Evolutionary conservation across 1,140 invertebrate genomes (phyloP).

Genomic region (Heliconius himera): DNA sequence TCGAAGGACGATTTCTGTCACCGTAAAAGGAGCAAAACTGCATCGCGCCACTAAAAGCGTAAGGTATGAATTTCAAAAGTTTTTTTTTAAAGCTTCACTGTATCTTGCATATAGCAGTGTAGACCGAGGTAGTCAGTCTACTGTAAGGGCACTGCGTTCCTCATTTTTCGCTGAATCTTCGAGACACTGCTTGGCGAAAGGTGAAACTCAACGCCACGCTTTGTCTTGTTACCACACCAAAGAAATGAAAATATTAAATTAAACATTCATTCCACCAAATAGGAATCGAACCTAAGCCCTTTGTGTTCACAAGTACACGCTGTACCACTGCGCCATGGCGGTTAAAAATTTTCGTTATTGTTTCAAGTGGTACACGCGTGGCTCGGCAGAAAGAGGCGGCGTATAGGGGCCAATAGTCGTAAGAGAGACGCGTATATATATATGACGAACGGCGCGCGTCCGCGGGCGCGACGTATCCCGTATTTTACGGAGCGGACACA

Average conservation of each 20-base stretch:
- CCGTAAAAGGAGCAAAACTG: slow-evolving; percentile 47
- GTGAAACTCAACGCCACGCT: not conserved
- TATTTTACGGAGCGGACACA: slow-evolving; percentile 69
- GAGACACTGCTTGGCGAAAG: not conserved
- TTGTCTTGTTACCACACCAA: not conserved
- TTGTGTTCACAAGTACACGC: not conserved
- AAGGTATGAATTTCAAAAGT: slow-evolving; percentile 58
- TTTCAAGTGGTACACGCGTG: slow-evolving; percentile 66
- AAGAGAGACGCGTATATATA: slow-evolving; percentile 49
- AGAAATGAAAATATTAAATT: not conserved
- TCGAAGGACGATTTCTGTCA: slow-evolving; percentile 52
- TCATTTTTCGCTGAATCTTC: not conserved
- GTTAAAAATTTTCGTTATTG: slow-evolving; percentile 62
- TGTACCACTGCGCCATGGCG: not conserved
- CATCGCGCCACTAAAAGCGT: slow-evolving; percentile 51
- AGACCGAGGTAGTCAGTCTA: not conserved
- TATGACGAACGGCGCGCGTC: slow-evolving; percentile 69
- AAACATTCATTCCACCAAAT: not conserved
- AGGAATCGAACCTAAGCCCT: not conserved
- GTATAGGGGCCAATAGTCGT: slow-evolving; percentile 25
- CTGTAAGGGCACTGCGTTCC: not conserved
- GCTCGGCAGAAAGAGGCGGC: slow-evolving; percentile 51
- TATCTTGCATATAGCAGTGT: not conserved
- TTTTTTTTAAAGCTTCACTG: slow-evolving; percentile 2
- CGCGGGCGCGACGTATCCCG: slow-evolving; percentile 56